Base-by-base conservation (phyloP, 2,797 vertebrate species). In the Anabacerthia variegaticeps region DNA sequence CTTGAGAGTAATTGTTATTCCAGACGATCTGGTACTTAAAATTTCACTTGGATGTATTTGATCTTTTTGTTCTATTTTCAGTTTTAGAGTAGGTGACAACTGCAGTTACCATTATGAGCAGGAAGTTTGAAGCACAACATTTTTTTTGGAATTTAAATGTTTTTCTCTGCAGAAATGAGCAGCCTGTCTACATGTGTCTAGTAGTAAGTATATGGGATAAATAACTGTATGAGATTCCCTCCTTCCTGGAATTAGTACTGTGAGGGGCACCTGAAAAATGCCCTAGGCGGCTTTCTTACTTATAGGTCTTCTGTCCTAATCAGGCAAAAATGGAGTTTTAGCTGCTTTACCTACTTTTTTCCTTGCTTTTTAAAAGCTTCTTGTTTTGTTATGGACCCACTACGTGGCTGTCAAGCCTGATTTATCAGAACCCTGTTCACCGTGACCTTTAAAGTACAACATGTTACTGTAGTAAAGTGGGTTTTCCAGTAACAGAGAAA, bases 381-480 rank as follows among this genome's bases (percentile, higher is more conserved):
- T 91, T 96, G 62, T 94, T 97, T 96, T 95, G 91, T 95, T 96
- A 82, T 78, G 87, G 85, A 94, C 85, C 93, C 62, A 36, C 83
- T 85, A 3, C 87, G 62, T 67, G 65, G 39, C 67, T 97, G 95
- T 97, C 96, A 92, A 77, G 74, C 86, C 76, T 97, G 95, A 97
- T 97, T 98, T 97, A 95, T 95, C 95, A 94, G 73, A 94, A 75
- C 46, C 66, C 92, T 95, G 58, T 80, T 97, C 94, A 49, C 73
- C 19, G 51, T 97, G 96, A 97, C 97, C 94, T 98, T 98, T 97
- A 93, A 97, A 97, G 96, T 89, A 95, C 68, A 91, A 73, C 65
- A 74, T 85, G 93, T 95, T 96, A 93, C 91, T 96, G 74, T 66
- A 91, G 89, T 67, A 55, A 93, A 95, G 72, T 73, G 66, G 48